These are phyloP conservation scores for Hydriomena furcata DNA, from an alignment of 2,888 invertebrate species.

Conservation along the genomic window DNA sequence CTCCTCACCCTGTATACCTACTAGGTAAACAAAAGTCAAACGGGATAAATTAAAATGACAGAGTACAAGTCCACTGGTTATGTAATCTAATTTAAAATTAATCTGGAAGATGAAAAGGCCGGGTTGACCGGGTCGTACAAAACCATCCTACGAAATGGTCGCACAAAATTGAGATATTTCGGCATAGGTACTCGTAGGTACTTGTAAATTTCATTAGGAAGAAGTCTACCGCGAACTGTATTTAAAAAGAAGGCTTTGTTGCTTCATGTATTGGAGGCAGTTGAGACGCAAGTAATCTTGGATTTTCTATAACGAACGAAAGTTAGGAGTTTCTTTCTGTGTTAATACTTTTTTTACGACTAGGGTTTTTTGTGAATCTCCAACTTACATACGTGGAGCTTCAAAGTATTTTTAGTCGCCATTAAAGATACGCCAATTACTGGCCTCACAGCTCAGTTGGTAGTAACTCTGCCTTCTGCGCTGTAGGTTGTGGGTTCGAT, in stretches of 20 bases:
- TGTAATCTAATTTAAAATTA: conserved; percentile 76
- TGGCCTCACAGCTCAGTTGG: too few relatives aligned
- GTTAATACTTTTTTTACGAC: too few relatives aligned
- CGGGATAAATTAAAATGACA: conserved; percentile 57
- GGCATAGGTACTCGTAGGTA: too few relatives aligned
- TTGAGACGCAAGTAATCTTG: conserved; percentile 12
- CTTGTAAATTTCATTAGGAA: conserved; percentile 65
- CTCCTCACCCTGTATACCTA: neutral
- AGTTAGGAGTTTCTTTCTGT: neutral
- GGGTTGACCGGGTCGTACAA: conserved; percentile 43
- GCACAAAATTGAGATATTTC: conserved; percentile 60
- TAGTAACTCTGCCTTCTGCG: too few relatives aligned
- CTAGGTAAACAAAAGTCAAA: conserved; percentile 36
- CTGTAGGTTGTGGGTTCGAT: too few relatives aligned
- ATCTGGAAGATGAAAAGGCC: conserved; percentile 69
- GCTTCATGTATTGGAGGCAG: conserved; percentile 25
- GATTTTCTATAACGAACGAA: conserved; percentile 15
- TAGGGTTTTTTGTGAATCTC: too few relatives aligned
- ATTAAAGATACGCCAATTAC: too few relatives aligned
- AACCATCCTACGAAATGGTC: conserved; percentile 26
- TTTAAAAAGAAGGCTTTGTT: conserved; percentile 50
- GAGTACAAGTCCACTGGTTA: conserved; percentile 59
- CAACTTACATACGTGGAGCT: too few relatives aligned
- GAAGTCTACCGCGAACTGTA: conserved; percentile 52
- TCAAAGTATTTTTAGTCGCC: too few relatives aligned